These are phyloP conservation scores for Pycnomerus fuliginosus DNA, from an alignment of 2,888 invertebrate species.

Conservation along the genomic window DNA sequence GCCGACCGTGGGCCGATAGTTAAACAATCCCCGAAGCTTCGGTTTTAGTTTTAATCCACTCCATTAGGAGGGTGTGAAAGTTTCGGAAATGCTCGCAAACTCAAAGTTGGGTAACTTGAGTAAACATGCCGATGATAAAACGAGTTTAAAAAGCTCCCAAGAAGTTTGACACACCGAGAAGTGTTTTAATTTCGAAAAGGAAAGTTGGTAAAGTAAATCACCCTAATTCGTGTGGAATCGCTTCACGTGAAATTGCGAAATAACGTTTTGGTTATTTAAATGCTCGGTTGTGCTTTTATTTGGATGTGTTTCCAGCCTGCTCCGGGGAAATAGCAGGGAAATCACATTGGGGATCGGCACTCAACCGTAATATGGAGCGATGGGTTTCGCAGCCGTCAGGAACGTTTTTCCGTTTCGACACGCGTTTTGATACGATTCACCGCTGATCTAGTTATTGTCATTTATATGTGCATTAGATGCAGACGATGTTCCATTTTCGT, in stretches of 20 bases:
- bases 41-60: conserved; percentile 10
- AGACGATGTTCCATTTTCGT: too few relatives aligned
- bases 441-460: conserved; percentile 31
- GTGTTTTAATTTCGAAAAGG: too few relatives aligned
- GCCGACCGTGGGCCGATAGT: too few relatives aligned
- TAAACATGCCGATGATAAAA: too few relatives aligned
- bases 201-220: too few relatives aligned
- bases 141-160: too few relatives aligned
- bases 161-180: too few relatives aligned
- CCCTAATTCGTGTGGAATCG: too few relatives aligned
- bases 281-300: conserved; percentile 10
- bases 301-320: conserved; percentile 7
- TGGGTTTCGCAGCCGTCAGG: conserved; percentile 31
- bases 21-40: too few relatives aligned
- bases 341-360: conserved; percentile 35
- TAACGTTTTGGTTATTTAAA: conserved; percentile 9
- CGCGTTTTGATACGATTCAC: conserved; percentile 32
- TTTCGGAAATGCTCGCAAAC: too few relatives aligned
- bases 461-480: conserved; percentile 18
- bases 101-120: too few relatives aligned
- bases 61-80: conserved; percentile 12
- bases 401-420: conserved; percentile 39
- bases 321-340: conserved; percentile 30
- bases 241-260: too few relatives aligned
- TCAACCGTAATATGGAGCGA: conserved; percentile 33